Evolutionary conservation across 2,888 invertebrate species (phyloP), one percentile per base, ranked within the genome.

Genomic region (Orthosia cruda): DNA sequence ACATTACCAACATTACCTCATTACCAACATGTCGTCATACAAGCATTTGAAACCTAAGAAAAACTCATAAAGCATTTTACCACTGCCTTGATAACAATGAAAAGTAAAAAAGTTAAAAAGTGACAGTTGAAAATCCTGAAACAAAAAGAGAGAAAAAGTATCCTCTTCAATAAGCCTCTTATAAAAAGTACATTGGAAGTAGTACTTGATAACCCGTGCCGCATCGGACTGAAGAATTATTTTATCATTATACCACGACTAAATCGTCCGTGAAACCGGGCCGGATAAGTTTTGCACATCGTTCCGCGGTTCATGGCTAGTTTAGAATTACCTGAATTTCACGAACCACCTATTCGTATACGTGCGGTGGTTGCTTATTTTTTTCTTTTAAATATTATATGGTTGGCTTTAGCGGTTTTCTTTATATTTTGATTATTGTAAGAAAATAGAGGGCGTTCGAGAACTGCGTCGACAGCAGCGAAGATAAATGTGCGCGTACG

Each of bases 211-310:
- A 26, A 26, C 26, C 26, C 26, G 26, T 45, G 54, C 45, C 32
- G 64, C 67, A 74, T 68, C 26, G 82, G 77, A 64, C 72, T 72
- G 63, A 84, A 77, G 77, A 83, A 83, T 83, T 81, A 83, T 84
- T 83, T 84, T 66, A 84, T 83, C 77, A 83, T 81, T 76, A 77
- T 84, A 61, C 77, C 70, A 32, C 67, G 81, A 67, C 69, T 83
- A 84, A 83, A 83, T 84, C 77, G 85, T 50, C 82, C 77, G 77
- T 81, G 72, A 81, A 84, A 83, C 81, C 77, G 61, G 85, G 66
- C 81, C 67, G 82, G 85, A 81, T 83, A 83, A 83, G 85, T 83
- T 82, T 84, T 83, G 82, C 81, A 84, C 81, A 84, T 80, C 84
- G 85, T 70, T 84, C 72, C 71, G 85, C 72, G 82, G 85, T 81